These are phyloP conservation scores for Lophius americanus DNA, from an alignment of 2,797 vertebrate genomes.

Conservation along the genomic window DNA sequence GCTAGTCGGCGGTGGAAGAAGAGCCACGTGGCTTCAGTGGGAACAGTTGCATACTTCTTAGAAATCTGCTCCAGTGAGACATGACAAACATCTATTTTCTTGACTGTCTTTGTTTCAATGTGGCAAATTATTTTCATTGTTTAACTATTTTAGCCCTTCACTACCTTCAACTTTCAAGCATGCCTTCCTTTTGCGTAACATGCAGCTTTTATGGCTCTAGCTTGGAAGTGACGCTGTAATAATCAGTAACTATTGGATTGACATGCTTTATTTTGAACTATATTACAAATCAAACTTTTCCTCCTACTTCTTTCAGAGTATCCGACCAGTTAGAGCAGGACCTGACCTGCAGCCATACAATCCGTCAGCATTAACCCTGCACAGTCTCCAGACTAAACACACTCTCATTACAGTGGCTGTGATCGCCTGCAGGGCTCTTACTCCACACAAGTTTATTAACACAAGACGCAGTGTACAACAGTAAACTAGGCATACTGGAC, in stretches of 20 bases:
- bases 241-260: slow-evolving; percentile 22
- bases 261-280: slow-evolving; percentile 26
- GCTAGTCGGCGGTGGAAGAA: slow-evolving; percentile 52
- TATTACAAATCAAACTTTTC: slow-evolving; percentile 45
- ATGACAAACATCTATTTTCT: slow-evolving; percentile 46
- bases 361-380: slow-evolving; percentile 85
- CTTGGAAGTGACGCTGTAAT: slow-evolving; percentile 11
- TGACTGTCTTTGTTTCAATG: slow-evolving; percentile 12
- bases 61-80: slow-evolving; percentile 43
- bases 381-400: slow-evolving; percentile 86
- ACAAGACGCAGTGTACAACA: slow-evolving; percentile 72
- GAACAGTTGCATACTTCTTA: slow-evolving; percentile 49
- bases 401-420: slow-evolving; percentile 82
- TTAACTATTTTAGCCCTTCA: slow-evolving; percentile 15
- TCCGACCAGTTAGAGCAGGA: slow-evolving; percentile 60
- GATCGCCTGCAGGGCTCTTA: slow-evolving; percentile 69
- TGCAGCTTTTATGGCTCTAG: slow-evolving; percentile 16
- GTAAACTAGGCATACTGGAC: slow-evolving; percentile 62
- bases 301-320: slow-evolving; percentile 19
- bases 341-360: slow-evolving; percentile 81
- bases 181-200: slow-evolving; percentile 4
- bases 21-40: slow-evolving; percentile 36
- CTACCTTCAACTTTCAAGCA: slow-evolving; percentile 18
- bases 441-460: slow-evolving; percentile 83
- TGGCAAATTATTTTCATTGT: slow-evolving; percentile 19